A percentile compares a stretch with the other conserved stretches of the same genome.
Evolutionary conservation across 2,888 invertebrate genomes (phyloP).

Genomic region (Ferdinandea cuprea): DNA sequence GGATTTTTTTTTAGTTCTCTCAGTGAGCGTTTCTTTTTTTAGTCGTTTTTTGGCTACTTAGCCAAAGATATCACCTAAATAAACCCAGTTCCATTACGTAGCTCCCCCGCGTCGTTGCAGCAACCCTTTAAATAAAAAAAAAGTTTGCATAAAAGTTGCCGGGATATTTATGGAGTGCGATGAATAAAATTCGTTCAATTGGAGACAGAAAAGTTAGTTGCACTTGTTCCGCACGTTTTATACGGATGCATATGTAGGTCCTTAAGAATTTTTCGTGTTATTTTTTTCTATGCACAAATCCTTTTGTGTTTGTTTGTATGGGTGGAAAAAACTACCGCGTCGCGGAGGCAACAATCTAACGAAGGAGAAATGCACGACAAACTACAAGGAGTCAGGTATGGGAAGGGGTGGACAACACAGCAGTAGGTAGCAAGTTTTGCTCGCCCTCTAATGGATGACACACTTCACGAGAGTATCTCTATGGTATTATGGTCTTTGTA

Average conservation of each 20-base stretch:
- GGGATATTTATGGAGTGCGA: conserved; percentile 74
- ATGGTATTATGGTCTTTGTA: conserved; percentile 59
- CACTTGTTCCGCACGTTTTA: conserved; percentile 72
- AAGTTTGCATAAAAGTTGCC: conserved; percentile 57
- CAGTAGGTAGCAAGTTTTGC: conserved; percentile 46
- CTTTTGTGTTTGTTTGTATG: conserved; percentile 8
- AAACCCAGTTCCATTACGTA: conserved; percentile 9
- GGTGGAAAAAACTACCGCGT: conserved; percentile 2
- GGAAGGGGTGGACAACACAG: conserved; percentile 17
- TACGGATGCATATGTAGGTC: conserved; percentile 44
- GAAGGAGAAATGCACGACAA: conserved; percentile 21
- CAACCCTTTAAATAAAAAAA: conserved; percentile 14
- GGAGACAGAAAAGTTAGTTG: conserved; percentile 74
- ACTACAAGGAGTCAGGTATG: conserved; percentile 28
- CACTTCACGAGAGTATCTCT: conserved; percentile 24
- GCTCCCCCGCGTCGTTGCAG: not conserved
- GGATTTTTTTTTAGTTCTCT: not conserved
- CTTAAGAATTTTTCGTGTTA: conserved; percentile 35
- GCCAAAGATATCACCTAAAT: conserved; percentile 57
- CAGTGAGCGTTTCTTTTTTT: not conserved
- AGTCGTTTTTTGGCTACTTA: conserved; percentile 41
- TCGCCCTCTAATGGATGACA: conserved; percentile 67
- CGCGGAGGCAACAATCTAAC: conserved; percentile 24
- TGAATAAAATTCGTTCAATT: conserved; percentile 72
- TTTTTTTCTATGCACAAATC: conserved; percentile 24